Percentiles rank a stretch among this genome's conserved stretches.
Evolutionary conservation across 2,797 vertebrate genomes (phyloP).

Genomic region (Apodemus agrarius): DNA sequence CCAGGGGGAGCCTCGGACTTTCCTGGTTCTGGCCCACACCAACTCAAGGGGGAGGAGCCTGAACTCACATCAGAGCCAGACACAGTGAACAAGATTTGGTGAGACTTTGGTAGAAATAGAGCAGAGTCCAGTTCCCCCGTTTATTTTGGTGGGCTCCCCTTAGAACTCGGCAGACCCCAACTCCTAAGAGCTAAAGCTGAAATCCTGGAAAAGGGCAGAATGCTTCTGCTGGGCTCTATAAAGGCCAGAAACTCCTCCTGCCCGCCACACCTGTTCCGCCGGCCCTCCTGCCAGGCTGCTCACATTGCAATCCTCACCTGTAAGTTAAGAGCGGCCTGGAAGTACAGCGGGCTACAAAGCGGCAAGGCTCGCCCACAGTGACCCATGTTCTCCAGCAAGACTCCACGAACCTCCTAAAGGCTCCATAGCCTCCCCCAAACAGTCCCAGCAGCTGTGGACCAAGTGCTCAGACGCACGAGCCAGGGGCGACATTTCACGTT

Average conservation of each 20-base stretch:
- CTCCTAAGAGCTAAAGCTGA: not conserved
- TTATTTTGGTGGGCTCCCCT: not conserved
- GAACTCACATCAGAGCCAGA: not conserved
- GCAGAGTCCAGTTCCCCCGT: not conserved
- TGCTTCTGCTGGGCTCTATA: not conserved
- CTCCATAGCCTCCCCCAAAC: not conserved
- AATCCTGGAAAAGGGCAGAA: not conserved
- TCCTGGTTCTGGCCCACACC: not conserved
- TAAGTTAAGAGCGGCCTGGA: not conserved
- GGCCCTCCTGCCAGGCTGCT: too few relatives aligned
- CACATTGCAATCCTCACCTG: not conserved
- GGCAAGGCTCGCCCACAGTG: not conserved
- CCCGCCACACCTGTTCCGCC: rapidly evolving
- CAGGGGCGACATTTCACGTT: not conserved
- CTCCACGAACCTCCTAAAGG: not conserved
- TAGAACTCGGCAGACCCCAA: not conserved
- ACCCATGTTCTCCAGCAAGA: not conserved
- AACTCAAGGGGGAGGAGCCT: not conserved
- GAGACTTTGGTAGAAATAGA: not conserved
- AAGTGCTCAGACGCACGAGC: not conserved
- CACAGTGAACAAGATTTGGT: rapidly evolving
- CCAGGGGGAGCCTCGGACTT: not conserved
- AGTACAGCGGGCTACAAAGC: not conserved
- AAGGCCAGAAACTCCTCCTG: too few relatives aligned
- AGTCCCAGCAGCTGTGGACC: not conserved